Conservation (phyloP, 1,140 invertebrate species). For the Orius insidiosus region DNA sequence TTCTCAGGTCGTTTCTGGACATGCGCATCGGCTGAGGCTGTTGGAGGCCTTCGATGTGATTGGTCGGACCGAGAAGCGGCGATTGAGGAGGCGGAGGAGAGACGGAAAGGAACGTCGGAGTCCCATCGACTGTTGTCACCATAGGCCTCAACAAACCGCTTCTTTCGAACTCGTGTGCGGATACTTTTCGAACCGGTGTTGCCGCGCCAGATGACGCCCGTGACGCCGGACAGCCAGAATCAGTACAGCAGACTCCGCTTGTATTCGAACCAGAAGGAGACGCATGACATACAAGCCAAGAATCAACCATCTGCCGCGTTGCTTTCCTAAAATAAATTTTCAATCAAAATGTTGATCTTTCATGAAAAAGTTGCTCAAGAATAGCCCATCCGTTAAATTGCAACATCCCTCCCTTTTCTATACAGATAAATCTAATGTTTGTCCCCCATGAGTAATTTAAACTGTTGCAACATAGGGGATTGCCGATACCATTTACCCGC, state of each 20-base stretch:
- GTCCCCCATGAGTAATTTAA: too few species aligned
- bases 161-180: slow-evolving; percentile 85
- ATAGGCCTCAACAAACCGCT: slow-evolving; percentile 80
- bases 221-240: slow-evolving; percentile 29
- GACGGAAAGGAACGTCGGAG: slow-evolving; percentile 66
- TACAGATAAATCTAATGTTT: too few species aligned
- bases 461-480: too few species aligned
- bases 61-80: slow-evolving; percentile 6
- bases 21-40: slow-evolving; percentile 33
- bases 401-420: too few species aligned
- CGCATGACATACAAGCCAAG: slow-evolving; percentile 76
- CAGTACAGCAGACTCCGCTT: slow-evolving; percentile 11
- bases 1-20: slow-evolving; percentile 64
- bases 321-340: slow-evolving; percentile 69
- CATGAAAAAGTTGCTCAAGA: too few species aligned
- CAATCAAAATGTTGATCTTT: too few species aligned
- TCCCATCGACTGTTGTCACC: slow-evolving; percentile 73
- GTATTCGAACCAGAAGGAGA: slow-evolving; percentile 32
- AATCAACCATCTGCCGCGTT: slow-evolving; percentile 74
- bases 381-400: too few species aligned
- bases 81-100: slow-evolving; percentile 22
- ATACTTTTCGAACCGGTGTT: slow-evolving; percentile 86
- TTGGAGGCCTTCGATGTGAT: slow-evolving; percentile 16
- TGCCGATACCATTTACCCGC: too few species aligned
- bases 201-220: slow-evolving; percentile 48